Base-by-base conservation (phyloP, 2,113 vertebrate species). In the Myiozetetes cayanensis region DNA sequence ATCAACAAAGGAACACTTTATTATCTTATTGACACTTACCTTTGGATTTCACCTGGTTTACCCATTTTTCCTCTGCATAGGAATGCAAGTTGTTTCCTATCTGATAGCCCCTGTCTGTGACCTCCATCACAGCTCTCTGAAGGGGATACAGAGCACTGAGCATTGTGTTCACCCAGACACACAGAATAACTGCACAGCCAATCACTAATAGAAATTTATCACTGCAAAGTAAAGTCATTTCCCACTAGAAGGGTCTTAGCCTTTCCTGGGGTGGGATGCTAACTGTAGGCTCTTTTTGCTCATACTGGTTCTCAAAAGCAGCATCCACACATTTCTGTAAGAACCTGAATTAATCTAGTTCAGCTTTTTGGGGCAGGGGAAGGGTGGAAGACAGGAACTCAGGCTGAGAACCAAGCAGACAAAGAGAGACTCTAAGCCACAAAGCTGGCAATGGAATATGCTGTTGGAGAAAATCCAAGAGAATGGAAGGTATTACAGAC, bases 121-220 rank as follows among this genome's bases (percentile, higher is more conserved):
- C 41, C 59, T 20, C 9, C 12, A 16, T 4, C 1, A 6, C 59
- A 30, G 50, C 50, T 50, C 39, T 44, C 27, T 13, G 71, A 52
- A 31, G 80, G 28, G 30, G 21, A 23, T 3, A 7, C 30, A 37
- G 79, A 56, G 68, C 37, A 21, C 14, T 7, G 44, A 27, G 35
- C 4, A 1, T 14, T 39, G 14, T 55, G 46, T 25, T 33, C 41
- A 16, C 49, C 30, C 65, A 21, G 47, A 25, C 35, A 43, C 6
- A 15, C 0, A 0, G 43, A 43, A 14, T 3, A 28, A 19, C 33
- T 15, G 7, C 66, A 1, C 1, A 11, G 44, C 56, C 13, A 33
- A n/a, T 4, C 55, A 25, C 47, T 13, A 8, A 9, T 1, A n/a
- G 39, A n/a, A 52, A 28, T 39, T 5, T 4, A 58, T 37, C 6